A percentile compares a stretch with the other conserved stretches of the same genome.
phyloP scores from a whole-genome alignment of 2,797 vertebrate species.

The Melanotaenia boesemani region DNA sequence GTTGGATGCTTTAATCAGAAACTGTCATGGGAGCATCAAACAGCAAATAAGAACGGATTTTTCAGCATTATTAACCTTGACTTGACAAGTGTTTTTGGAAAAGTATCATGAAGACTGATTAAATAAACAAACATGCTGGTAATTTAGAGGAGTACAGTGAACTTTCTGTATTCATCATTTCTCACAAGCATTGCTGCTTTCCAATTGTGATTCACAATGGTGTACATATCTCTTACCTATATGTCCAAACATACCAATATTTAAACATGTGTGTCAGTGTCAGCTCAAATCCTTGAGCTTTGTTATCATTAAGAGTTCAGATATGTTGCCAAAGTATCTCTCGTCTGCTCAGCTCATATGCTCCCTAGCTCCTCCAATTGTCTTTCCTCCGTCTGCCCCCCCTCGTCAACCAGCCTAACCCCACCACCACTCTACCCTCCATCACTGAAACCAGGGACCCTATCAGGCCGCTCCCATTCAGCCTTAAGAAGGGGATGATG shows the following conservation, averaged over 20 bases:
- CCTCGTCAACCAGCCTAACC: background rate
- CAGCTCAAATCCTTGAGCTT: slow-evolving; percentile 2
- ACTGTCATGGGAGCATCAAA: background rate
- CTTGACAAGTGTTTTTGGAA: slow-evolving; percentile 8
- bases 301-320: slow-evolving; percentile 19
- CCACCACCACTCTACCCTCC: background rate
- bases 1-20: slow-evolving; percentile 8
- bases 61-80: slow-evolving; percentile 10
- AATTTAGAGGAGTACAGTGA: too few relatives aligned
- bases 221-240: too few relatives aligned
- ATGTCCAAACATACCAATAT: too few relatives aligned
- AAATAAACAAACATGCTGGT: too few relatives aligned
- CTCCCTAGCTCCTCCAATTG: too few relatives aligned
- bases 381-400: background rate
- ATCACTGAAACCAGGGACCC: slow-evolving; percentile 30
- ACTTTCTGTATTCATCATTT: too few relatives aligned
- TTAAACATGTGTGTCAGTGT: background rate
- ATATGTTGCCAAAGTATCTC: slow-evolving; percentile 40
- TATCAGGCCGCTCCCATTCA: slow-evolving; percentile 54
- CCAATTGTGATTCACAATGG: too few relatives aligned
- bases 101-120: background rate
- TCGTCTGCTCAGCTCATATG: slow-evolving; percentile 23
- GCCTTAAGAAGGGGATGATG: slow-evolving; percentile 73
- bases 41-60: background rate
- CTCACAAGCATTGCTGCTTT: too few relatives aligned